Base-by-base conservation (phyloP, 1,140 invertebrate species). In the Drosophila cardini region DNA sequence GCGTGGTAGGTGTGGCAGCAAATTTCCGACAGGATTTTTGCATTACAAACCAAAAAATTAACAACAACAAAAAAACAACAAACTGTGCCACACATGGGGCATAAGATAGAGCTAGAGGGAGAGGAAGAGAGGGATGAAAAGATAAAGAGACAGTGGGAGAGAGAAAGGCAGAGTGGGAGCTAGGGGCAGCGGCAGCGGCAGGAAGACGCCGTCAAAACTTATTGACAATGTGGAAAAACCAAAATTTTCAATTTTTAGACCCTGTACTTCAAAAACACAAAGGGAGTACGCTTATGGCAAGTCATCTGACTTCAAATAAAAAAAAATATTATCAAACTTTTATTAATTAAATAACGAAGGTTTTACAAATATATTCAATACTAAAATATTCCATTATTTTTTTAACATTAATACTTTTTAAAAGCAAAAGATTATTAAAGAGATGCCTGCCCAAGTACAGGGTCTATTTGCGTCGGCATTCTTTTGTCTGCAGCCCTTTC, bases 11-110 rank as follows among this genome's bases (percentile, higher is more conserved):
- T 80, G 80, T 76, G 80, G 80, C 75, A 32, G 74, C 36, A 21
- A 42, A 84, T 73, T 71, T 58, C 46, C 83, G 78, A 75, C 78
- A 79, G 79, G 72, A 86, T 87, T 87, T 67, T 38, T 40, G 45
- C 42, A 63, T 15, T 30, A 10, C 43, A 15, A 46, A 32, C 8
- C n/a, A 32, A 8, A 48, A 38, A 62, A 48, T 48, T 9, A 45
- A 16, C 15, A 48, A n/a, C n/a, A n/a, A n/a, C n/a, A n/a, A n/a
- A 60, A 30, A 50, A 48, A 48, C n/a, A 30, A 46, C 61, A 68
- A 73, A 61, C 52, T 45, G 40, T 69, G 75, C 71, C 71, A 69
- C 63, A 73, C 36, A 40, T 40, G 8, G n/a, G n/a, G n/a, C n/a
- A n/a, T n/a, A n/a, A 16, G 16, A 38, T 34, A 7, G 50, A 4